Conservation (phyloP, 2,888 invertebrate genomes). For the Diachrysia chrysitis region DNA sequence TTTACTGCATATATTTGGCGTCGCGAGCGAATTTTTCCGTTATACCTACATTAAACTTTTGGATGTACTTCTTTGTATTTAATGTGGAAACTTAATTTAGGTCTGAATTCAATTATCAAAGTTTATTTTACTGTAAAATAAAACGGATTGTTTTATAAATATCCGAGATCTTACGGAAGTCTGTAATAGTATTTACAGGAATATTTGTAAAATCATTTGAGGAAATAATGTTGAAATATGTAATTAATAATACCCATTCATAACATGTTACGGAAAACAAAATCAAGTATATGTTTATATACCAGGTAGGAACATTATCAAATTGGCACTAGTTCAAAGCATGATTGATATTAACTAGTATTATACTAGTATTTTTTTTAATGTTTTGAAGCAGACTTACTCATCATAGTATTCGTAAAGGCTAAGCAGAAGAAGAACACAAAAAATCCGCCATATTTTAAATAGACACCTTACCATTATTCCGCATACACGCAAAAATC, state of each 20-base stretch:
- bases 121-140: background rate
- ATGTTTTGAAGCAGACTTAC: no score
- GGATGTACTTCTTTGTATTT: background rate
- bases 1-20: constrained; percentile 29
- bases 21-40: constrained; percentile 8
- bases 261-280: constrained; percentile 20
- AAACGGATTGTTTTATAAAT: background rate
- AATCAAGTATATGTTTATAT: constrained; percentile 8
- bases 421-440: no score
- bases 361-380: no score
- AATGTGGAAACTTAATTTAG: background rate
- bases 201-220: background rate
- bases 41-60: constrained; percentile 10
- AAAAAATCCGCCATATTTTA: no score
- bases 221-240: constrained; percentile 12
- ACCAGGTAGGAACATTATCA: background rate
- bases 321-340: no score
- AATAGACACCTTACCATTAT: no score
- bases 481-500: no score
- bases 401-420: no score
- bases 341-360: no score
- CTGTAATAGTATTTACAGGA: background rate
- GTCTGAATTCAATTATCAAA: background rate
- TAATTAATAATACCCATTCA: constrained; percentile 38
- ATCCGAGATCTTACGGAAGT: background rate